Evolutionary conservation across 30 jellyfish, hydroid and myxozoan species (phyloP), one percentile per base, ranked within the genome.

Genomic region (Pelagia noctiluca): DNA sequence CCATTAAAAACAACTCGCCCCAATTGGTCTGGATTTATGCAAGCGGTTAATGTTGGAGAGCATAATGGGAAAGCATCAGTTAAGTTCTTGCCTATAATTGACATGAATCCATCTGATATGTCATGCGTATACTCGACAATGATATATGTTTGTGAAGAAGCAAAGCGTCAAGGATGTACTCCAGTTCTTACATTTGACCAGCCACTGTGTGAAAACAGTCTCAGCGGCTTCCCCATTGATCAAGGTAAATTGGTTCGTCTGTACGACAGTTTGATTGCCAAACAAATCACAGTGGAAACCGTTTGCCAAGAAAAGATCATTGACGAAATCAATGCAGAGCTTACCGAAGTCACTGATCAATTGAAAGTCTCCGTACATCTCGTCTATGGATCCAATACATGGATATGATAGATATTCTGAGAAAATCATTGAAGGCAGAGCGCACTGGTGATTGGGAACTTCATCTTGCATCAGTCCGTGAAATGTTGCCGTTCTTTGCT

Each of bases 131-230:
- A 63, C 30, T 80, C 91, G 13, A 66, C 91, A 2, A 3, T 80
- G 76, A 18, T 10, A 50, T 61, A 13, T 35, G 84, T 78, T 33
- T 16, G 48, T 5, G 29, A 60, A 11, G 63, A 78, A n/a, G 89
- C 89, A 60, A 60, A 61, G 47, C 19, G 33, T 4, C 35, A 57
- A 1, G 22, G 73, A 4, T 3, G n/a, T 10, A 33, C 75, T 19
- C 89, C 89, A 29, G 46, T 80, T 33, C 32, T 80, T 24, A 80
- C 91, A 16, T 65, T 80, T 67, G 91, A 80, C 68, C 91, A 80
- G 73, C 91, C 91, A 1, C 77, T 80, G 38, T 66, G 85, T 28
- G 29, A 52, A 52, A 0, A 28, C 29, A 31, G 10, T 31, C 23
- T 11, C 67, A 52, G 25, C 67, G 26, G 22, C 25, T 52, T 52